Evolutionary conservation across 2,113 vertebrate species (phyloP).

Genomic region (Clarias gariepinus): DNA sequence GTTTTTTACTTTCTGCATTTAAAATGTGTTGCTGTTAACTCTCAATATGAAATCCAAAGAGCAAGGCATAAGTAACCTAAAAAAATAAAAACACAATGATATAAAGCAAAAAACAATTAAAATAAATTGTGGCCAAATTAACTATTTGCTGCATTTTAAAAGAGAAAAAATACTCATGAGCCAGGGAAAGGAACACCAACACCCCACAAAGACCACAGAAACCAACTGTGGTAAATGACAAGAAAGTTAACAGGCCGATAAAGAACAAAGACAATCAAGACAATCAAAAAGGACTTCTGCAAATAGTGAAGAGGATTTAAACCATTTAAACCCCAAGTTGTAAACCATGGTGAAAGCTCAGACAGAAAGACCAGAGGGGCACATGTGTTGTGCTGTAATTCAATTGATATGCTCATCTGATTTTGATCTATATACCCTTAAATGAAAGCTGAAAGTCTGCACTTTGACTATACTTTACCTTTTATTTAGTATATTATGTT

Average conservation of each 20-base stretch:
- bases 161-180: neutral
- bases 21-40: neutral
- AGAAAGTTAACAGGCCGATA: neutral
- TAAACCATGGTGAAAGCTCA: neutral
- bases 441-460: neutral
- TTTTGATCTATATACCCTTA: neutral
- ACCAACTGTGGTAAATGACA: neutral
- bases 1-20: neutral
- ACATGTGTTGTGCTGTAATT: neutral
- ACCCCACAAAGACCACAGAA: neutral
- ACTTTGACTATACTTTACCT: neutral
- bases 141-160: neutral
- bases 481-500: neutral
- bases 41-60: neutral
- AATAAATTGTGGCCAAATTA: neutral
- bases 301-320: neutral
- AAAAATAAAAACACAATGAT: neutral
- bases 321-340: neutral
- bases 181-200: neutral
- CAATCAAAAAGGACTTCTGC: neutral
- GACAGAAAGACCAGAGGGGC: neutral
- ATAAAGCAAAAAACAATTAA: neutral
- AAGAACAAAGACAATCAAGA: neutral
- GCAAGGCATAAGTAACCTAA: neutral
- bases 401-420: neutral